Evolutionary conservation across 1,140 invertebrate genomes (phyloP).

Genomic region (Octopus sinensis): DNA sequence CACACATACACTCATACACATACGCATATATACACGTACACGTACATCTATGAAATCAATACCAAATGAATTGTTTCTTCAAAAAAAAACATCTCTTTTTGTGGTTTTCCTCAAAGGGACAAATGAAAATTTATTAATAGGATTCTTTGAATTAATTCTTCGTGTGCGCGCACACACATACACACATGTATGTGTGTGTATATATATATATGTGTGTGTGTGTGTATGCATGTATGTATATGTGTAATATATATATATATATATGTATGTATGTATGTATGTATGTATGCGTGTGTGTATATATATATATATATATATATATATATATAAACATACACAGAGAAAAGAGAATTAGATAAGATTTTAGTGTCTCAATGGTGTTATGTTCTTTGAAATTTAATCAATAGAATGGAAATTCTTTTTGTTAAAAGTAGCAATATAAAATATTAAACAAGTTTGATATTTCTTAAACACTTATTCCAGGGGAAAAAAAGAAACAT

Average conservation of each 20-base stretch:
- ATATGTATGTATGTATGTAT: background rate
- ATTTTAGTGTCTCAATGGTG: background rate
- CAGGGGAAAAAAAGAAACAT: too few relatives aligned
- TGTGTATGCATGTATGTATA: background rate
- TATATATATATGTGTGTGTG: background rate
- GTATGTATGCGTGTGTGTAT: background rate
- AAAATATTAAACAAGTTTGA: background rate
- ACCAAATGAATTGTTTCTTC: background rate
- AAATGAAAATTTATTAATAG: background rate
- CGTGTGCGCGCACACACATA: background rate
- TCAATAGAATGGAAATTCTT: background rate
- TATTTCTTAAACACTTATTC: too few relatives aligned
- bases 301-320: constrained; percentile 1
- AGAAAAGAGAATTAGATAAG: background rate
- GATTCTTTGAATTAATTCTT: background rate
- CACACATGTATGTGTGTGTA: background rate
- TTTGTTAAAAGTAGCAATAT: background rate
- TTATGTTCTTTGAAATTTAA: background rate
- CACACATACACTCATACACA: too few relatives aligned
- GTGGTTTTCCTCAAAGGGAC: background rate
- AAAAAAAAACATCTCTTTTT: background rate
- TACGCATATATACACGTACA: too few relatives aligned
- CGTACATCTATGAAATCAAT: background rate
- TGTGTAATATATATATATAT: background rate
- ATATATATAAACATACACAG: background rate